These are phyloP conservation scores for Ostrea denselamellosa DNA, from an alignment of 1,140 invertebrate species.

Conservation along the genomic window DNA sequence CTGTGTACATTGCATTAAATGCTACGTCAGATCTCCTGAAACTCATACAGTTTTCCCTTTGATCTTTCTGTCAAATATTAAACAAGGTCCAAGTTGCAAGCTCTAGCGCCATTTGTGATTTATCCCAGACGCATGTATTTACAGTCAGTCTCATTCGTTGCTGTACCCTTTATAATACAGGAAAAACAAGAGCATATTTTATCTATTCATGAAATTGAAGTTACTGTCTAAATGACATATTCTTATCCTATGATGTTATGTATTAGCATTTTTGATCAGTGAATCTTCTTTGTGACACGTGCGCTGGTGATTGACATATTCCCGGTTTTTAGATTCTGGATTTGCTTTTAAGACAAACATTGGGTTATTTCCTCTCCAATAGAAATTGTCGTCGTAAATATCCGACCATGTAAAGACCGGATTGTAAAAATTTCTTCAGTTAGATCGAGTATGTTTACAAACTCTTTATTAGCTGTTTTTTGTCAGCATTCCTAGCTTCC, in stretches of 20 bases:
- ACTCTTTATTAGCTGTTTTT: not conserved
- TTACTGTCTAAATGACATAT: not conserved
- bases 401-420: too few relatives aligned
- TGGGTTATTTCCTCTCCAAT: conserved; percentile 5
- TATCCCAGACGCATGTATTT: not conserved
- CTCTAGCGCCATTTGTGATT: not conserved
- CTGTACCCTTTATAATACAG: too few relatives aligned
- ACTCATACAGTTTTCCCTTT: not conserved
- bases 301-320: not conserved
- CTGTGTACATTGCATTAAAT: conserved; percentile 37
- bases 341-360: not conserved
- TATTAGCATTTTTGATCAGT: not conserved
- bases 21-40: not conserved
- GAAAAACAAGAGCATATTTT: too few relatives aligned
- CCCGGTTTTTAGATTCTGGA: not conserved
- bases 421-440: too few relatives aligned
- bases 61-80: conserved; percentile 27
- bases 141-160: too few relatives aligned
- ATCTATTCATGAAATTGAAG: too few relatives aligned
- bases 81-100: conserved; percentile 29
- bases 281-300: not conserved
- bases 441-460: not conserved
- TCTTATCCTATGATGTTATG: not conserved
- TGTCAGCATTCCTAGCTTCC: not conserved
- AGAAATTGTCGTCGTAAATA: not conserved